A percentile compares a stretch with the other conserved stretches of the same genome.
These are phyloP conservation scores for Melinaea marsaeus DNA, from an alignment of 2,888 invertebrate genomes.

Conservation along the genomic window DNA sequence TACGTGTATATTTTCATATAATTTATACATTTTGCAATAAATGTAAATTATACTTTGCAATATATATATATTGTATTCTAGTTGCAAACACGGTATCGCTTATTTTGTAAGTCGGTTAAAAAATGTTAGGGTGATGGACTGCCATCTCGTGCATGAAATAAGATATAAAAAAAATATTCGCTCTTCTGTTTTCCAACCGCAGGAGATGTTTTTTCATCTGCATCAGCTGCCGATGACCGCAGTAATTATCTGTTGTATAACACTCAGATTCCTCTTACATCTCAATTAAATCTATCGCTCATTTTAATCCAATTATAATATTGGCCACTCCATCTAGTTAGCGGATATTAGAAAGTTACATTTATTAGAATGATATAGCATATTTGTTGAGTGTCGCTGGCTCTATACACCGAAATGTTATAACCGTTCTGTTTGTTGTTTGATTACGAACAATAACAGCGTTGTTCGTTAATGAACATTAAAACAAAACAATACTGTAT, in stretches of 20 bases:
- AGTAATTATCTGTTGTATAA: constrained; percentile 54
- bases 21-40: constrained; percentile 13
- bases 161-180: constrained; percentile 6
- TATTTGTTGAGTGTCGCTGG: neutral
- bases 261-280: constrained; percentile 47
- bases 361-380: too few species aligned
- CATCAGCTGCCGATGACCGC: constrained; percentile 48
- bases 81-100: too few species aligned
- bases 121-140: neutral
- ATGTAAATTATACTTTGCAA: neutral
- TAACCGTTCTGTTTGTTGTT: too few species aligned
- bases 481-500: constrained; percentile 37
- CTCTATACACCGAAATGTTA: neutral
- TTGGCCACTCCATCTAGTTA: too few species aligned
- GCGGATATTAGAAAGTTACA: too few species aligned
- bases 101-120: neutral
- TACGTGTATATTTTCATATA: constrained; percentile 8
- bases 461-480: constrained; percentile 37
- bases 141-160: neutral
- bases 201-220: constrained; percentile 39
- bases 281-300: constrained; percentile 29
- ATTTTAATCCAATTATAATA: too few species aligned
- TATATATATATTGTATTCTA: too few species aligned
- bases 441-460: constrained; percentile 5
- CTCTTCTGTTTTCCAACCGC: constrained; percentile 12